These are phyloP conservation scores for Agrochola litura DNA, from an alignment of 2,888 invertebrate species.

Conservation along the genomic window DNA sequence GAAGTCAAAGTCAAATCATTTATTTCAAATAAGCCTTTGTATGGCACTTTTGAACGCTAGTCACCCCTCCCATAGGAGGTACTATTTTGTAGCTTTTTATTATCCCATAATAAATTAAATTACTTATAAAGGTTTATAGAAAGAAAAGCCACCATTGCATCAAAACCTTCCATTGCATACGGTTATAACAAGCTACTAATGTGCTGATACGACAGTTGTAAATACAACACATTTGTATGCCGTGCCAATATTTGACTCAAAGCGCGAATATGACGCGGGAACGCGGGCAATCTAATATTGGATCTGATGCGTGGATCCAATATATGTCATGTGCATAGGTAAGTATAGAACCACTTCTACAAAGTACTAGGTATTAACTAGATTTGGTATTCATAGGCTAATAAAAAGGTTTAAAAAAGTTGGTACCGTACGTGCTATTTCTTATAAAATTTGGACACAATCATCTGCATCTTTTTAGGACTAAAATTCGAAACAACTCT, in stretches of 20 bases:
- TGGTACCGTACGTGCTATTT: too few relatives aligned
- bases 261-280: conserved; percentile 7
- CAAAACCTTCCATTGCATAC: not conserved
- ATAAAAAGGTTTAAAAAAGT: not conserved
- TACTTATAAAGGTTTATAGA: not conserved
- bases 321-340: not conserved
- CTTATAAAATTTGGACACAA: too few relatives aligned
- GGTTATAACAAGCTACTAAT: not conserved
- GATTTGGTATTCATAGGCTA: too few relatives aligned
- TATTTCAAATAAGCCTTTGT: too few relatives aligned
- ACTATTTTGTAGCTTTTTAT: too few relatives aligned
- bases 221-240: conserved; percentile 2
- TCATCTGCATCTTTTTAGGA: too few relatives aligned
- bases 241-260: conserved; percentile 34
- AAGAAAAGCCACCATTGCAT: not conserved
- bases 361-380: not conserved
- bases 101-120: too few relatives aligned
- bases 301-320: conserved; percentile 12
- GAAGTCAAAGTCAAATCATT: too few relatives aligned
- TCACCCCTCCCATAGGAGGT: too few relatives aligned
- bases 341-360: not conserved
- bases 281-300: conserved; percentile 32
- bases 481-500: too few relatives aligned
- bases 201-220: not conserved
- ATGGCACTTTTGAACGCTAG: too few relatives aligned